These are phyloP conservation scores for Nycticebus coucang DNA, from an alignment of 2,113 vertebrate species.

Conservation along the genomic window DNA sequence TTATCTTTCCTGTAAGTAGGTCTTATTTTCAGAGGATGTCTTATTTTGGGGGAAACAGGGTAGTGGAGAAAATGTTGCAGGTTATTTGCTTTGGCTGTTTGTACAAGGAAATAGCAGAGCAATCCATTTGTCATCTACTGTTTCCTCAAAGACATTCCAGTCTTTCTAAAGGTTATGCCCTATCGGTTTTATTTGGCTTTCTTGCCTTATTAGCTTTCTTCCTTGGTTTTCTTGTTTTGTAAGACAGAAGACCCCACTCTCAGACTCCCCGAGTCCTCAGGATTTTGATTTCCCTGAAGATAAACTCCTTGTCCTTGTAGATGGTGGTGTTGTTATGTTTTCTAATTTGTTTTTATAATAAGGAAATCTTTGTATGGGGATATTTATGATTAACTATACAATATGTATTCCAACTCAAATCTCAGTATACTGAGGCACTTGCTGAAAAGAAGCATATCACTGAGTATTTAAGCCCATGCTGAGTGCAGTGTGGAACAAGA, in stretches of 20 bases:
- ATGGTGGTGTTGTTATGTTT: neutral
- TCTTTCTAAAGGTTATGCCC: neutral
- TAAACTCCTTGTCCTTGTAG: neutral
- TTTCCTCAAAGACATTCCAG: neutral
- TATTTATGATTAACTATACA: neutral
- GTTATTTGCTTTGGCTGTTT: neutral
- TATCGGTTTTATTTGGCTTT: neutral
- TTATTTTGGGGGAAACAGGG: no score
- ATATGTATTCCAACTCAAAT: neutral
- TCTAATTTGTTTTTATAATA: neutral
- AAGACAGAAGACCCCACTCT: neutral
- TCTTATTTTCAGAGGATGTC: no score
- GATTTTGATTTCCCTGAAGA: neutral
- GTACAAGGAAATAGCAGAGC: neutral
- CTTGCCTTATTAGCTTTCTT: neutral
- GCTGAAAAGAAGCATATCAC: accelerated
- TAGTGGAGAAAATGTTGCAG: neutral
- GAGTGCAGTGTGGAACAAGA: no score
- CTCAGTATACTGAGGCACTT: neutral
- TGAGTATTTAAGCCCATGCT: neutral
- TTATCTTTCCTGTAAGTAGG: no score
- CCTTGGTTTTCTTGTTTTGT: neutral
- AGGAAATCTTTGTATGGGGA: neutral
- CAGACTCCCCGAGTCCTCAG: neutral
- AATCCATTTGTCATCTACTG: neutral